These are phyloP conservation scores for Drosophila repletoides DNA, from an alignment of 1,140 invertebrate genomes.

Conservation along the genomic window DNA sequence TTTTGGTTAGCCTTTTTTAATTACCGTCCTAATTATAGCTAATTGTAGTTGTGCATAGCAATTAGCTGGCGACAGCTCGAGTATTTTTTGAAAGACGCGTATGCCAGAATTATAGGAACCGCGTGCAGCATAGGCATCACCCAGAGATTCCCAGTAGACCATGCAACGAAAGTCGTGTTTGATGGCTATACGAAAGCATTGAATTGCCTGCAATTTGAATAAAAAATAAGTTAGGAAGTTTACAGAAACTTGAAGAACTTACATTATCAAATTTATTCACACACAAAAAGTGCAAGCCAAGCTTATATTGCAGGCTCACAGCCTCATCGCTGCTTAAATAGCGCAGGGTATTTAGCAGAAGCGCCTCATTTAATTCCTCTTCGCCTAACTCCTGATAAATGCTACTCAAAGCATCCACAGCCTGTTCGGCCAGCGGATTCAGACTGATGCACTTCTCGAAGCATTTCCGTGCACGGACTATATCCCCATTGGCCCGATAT, in stretches of 20 bases:
- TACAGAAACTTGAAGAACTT: neutral
- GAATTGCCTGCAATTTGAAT: constrained; percentile 85
- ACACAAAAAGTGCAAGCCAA: constrained; percentile 90
- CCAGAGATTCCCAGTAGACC: constrained; percentile 92
- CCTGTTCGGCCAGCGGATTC: constrained; percentile 86
- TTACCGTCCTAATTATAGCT: constrained; percentile 88
- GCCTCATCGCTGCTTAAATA: constrained; percentile 83
- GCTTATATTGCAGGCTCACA: constrained; percentile 91
- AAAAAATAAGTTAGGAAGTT: neutral
- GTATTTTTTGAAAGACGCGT: constrained; percentile 91
- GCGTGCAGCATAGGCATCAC: constrained; percentile 92
- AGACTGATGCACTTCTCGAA: constrained; percentile 92
- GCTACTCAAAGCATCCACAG: constrained; percentile 89
- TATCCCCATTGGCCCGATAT: constrained; percentile 86
- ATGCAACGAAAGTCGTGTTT: constrained; percentile 87
- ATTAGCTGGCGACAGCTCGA: constrained; percentile 86
- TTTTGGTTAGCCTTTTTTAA: neutral
- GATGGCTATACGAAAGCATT: constrained; percentile 89
- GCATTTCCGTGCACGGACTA: constrained; percentile 89
- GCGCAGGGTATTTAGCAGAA: constrained; percentile 86
- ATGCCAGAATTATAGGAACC: constrained; percentile 93
- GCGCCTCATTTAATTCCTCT: constrained; percentile 86
- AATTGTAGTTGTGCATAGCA: constrained; percentile 92
- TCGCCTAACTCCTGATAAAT: constrained; percentile 88
- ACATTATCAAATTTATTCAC: constrained; percentile 86